phyloP scores from a whole-genome alignment of 2,888 invertebrate species.

The Dicroscelio sp. region DNA sequence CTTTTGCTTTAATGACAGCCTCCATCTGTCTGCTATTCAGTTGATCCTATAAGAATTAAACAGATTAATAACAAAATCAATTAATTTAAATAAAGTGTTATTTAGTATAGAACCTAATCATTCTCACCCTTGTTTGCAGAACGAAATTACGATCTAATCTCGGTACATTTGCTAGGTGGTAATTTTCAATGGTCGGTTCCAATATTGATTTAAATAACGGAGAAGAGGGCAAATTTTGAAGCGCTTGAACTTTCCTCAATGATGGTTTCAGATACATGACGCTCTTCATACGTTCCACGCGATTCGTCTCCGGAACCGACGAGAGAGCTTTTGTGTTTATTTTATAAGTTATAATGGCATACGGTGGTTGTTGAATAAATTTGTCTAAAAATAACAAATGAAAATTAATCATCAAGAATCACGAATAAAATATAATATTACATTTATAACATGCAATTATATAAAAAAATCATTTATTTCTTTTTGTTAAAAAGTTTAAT shows the following conservation, averaged over 20 bases:
- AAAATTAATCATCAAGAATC: background rate
- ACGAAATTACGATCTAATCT: too few relatives aligned
- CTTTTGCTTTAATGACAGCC: constrained; percentile 53
- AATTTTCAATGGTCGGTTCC: background rate
- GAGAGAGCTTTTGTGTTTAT: constrained; percentile 85
- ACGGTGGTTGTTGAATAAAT: constrained; percentile 83
- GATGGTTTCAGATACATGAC: background rate
- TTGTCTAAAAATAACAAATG: constrained; percentile 69
- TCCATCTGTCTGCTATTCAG: constrained; percentile 46
- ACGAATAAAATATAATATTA: too few relatives aligned
- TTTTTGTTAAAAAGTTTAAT: too few relatives aligned
- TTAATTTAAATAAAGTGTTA: background rate
- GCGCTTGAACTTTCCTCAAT: background rate
- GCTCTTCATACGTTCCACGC: background rate
- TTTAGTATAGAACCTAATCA: background rate
- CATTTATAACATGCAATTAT: too few relatives aligned
- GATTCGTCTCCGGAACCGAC: background rate
- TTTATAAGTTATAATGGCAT: constrained; percentile 87
- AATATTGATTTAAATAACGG: constrained; percentile 23
- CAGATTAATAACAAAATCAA: too few relatives aligned
- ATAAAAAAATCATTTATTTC: too few relatives aligned
- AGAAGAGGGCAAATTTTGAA: constrained; percentile 34
- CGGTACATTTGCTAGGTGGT: background rate
- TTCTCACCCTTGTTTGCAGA: background rate
- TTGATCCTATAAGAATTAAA: constrained; percentile 20